These are phyloP conservation scores for Lucilia cuprina DNA, from an alignment of 1,140 invertebrate species.

Conservation along the genomic window DNA sequence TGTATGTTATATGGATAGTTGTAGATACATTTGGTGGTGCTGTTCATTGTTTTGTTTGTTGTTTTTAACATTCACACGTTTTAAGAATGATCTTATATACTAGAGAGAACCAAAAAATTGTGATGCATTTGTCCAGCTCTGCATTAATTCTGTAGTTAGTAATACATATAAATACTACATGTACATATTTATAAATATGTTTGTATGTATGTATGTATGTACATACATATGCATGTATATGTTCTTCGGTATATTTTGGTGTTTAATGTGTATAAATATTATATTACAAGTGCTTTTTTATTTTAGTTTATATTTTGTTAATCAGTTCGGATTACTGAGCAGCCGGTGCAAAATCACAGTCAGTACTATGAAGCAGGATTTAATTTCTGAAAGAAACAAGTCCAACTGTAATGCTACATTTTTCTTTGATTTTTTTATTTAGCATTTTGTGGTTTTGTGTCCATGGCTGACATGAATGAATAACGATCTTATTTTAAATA, in stretches of 20 bases:
- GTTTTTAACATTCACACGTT: neutral
- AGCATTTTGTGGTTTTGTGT: slow-evolving; percentile 13
- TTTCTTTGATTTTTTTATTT: neutral
- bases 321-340: slow-evolving; percentile 40
- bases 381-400: slow-evolving; percentile 63
- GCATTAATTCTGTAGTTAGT: neutral
- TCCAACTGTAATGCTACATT: slow-evolving; percentile 46
- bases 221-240: too few species aligned
- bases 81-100: neutral
- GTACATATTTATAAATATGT: too few species aligned
- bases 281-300: slow-evolving; percentile 32
- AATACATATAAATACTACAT: too few species aligned
- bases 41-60: neutral
- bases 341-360: slow-evolving; percentile 61
- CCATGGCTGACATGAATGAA: slow-evolving; percentile 34
- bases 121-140: slow-evolving; percentile 4
- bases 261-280: slow-evolving; percentile 19
- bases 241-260: neutral
- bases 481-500: slow-evolving; percentile 1
- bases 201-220: too few species aligned
- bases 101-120: neutral
- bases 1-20: neutral
- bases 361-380: slow-evolving; percentile 61
- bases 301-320: neutral
- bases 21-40: neutral